Evolutionary conservation across 1,140 invertebrate species (phyloP).

Genomic region (Bilobella aurantiaca): DNA sequence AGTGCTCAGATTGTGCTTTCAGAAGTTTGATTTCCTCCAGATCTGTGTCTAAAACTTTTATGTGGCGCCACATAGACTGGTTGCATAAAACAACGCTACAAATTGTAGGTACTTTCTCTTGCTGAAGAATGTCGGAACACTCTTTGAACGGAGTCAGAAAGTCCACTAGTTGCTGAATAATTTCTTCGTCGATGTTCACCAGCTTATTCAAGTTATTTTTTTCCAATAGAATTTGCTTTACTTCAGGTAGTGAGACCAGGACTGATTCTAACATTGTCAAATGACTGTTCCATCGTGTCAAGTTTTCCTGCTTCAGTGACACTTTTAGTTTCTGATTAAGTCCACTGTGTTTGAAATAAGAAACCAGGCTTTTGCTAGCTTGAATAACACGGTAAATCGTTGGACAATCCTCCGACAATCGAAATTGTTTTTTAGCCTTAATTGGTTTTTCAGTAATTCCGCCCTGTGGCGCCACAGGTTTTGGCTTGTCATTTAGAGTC

Average conservation of each 20-base stretch:
- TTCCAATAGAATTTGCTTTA: conserved; percentile 2
- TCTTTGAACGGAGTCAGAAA: conserved; percentile 5
- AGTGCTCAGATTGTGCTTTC: not conserved
- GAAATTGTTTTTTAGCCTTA: conserved; percentile 4
- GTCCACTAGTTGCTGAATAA: not conserved
- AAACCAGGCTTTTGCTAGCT: not conserved
- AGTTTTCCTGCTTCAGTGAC: conserved; percentile 13
- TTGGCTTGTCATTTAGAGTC: conserved; percentile 6
- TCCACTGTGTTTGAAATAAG: conserved; percentile 13
- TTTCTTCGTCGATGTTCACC: not conserved
- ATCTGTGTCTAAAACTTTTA: not conserved
- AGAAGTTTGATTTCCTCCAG: not conserved
- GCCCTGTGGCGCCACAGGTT: not conserved
- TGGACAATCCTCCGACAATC: conserved; percentile 1
- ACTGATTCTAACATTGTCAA: conserved; percentile 14
- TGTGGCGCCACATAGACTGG: not conserved
- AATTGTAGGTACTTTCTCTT: conserved; percentile 5
- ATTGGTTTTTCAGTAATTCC: not conserved
- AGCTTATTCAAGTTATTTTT: conserved; percentile 2
- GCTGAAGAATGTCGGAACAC: not conserved
- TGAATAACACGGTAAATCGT: not conserved
- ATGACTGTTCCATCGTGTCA: conserved; percentile 16
- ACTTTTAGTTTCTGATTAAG: not conserved
- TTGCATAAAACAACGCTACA: not conserved
- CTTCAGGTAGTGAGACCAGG: not conserved